phyloP scores from a whole-genome alignment of 2,113 vertebrate species.

The Nanorana parkeri region DNA sequence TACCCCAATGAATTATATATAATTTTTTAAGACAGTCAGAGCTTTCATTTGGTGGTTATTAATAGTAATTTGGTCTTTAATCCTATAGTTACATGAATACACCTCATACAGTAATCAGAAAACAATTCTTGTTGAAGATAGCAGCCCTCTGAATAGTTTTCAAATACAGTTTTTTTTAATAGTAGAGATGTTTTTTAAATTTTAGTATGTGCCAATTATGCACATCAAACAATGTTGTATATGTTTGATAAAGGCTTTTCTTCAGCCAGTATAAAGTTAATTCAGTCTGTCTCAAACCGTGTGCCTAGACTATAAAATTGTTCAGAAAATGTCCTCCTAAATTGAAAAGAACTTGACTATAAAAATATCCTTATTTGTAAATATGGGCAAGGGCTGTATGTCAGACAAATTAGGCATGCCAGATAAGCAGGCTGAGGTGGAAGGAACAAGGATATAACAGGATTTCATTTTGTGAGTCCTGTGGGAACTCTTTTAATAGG shows the following conservation, averaged over 20 bases:
- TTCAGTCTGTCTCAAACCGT: not conserved
- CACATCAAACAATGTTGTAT: not conserved
- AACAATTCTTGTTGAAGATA: too few relatives aligned
- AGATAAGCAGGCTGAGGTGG: constrained; percentile 37
- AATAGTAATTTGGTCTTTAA: too few relatives aligned
- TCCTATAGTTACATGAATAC: too few relatives aligned
- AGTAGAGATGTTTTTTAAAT: not conserved
- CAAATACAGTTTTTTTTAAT: too few relatives aligned
- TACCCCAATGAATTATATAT: too few relatives aligned
- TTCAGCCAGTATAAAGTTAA: too few relatives aligned
- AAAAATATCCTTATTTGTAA: constrained; percentile 18
- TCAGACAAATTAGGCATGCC: constrained; percentile 39
- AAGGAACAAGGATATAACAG: constrained; percentile 45
- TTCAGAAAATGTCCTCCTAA: constrained; percentile 18
- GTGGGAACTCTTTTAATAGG: constrained; percentile 43
- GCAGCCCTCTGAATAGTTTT: too few relatives aligned
- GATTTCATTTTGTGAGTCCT: constrained; percentile 48
- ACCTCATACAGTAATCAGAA: too few relatives aligned
- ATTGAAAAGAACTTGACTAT: constrained; percentile 5
- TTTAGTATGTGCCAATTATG: not conserved
- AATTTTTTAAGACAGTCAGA: too few relatives aligned
- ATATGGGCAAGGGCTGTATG: constrained; percentile 26
- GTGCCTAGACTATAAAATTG: not conserved
- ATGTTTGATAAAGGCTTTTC: too few relatives aligned
- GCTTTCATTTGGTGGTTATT: too few relatives aligned